Evolutionary conservation across 2,113 vertebrate genomes (phyloP), one percentile per base, ranked within the genome.

Genomic region (Ramphastos sulfuratus): DNA sequence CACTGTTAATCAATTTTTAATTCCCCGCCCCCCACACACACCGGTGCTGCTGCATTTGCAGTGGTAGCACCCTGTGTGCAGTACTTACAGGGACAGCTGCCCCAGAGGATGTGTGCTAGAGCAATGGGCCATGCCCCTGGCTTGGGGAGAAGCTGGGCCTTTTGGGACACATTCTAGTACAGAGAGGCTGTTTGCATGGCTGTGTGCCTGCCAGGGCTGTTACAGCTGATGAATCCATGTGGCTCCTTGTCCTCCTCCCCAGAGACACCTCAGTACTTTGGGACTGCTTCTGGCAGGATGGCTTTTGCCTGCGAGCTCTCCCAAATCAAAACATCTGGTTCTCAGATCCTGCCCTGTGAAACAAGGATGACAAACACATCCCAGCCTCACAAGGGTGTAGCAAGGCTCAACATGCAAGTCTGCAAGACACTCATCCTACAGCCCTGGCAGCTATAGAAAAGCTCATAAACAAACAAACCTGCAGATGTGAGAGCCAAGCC

Each of bases 281-380:
- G 48, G 69, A 65, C 35, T 60, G 75, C 33, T 84, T 30, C 55
- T 72, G 71, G 81, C 63, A 70, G 67, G 72, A 70, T 0, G 0
- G 58, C 11, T 13, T 16, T 8, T 52, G 89, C 39, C 33, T 59
- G 8, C 46, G 78, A 56, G 81, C 60, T 74, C 72, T 87, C 75
- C 61, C 75, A 89, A 44, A 20, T 31, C 48, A 72, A 85, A 84
- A 82, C 64, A 90, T 91, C 89, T 93, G 92, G 20, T 91, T 94
- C 54, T 87, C 6, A 24, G 56, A 80, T 92, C 21, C 78, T 79
- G 65, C 54, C 58, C 93, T 87, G 58, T 89, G 85, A 80, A 92
- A 81, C 5, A 74, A 85, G 31, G 79, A 87, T 94, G 89, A 92
- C 87, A 87, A 93, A 89, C 71, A 92, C 67, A 87, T 79, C 87